phyloP scores from a whole-genome alignment of 2,888 invertebrate genomes.

The Cybosia mesomella region DNA sequence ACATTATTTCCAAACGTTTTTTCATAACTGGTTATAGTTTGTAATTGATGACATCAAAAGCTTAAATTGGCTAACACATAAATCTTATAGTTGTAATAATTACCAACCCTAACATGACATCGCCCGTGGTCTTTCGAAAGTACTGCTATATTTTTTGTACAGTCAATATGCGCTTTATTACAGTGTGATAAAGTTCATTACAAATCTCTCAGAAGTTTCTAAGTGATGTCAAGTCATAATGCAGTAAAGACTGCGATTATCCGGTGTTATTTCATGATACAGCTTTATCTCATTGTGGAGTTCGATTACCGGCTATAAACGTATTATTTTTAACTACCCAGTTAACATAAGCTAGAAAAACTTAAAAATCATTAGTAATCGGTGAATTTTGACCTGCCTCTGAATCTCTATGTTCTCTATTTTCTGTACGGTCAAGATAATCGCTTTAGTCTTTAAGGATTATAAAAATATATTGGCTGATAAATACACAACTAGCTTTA shows the following conservation, averaged over 20 bases:
- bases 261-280: constrained; percentile 68
- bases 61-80: constrained; percentile 27
- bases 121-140: constrained; percentile 66
- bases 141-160: constrained; percentile 60
- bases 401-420: not conserved
- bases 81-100: constrained; percentile 36
- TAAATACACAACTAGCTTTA: not conserved
- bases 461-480: not conserved
- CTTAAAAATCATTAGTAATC: constrained; percentile 32
- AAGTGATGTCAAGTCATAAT: constrained; percentile 57
- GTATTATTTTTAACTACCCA: constrained; percentile 50
- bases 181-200: constrained; percentile 45
- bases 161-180: constrained; percentile 38
- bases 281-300: constrained; percentile 56
- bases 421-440: not conserved
- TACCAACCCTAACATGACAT: constrained; percentile 48
- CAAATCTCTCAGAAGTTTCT: constrained; percentile 30
- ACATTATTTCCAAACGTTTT: constrained; percentile 11
- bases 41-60: constrained; percentile 20
- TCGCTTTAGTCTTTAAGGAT: not conserved
- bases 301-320: constrained; percentile 51
- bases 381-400: constrained; percentile 15
- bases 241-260: constrained; percentile 67
- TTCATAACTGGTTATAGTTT: constrained; percentile 16
- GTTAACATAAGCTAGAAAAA: constrained; percentile 40